phyloP scores from a whole-genome alignment of 1,140 invertebrate genomes.

The Streblospio benedicti region DNA sequence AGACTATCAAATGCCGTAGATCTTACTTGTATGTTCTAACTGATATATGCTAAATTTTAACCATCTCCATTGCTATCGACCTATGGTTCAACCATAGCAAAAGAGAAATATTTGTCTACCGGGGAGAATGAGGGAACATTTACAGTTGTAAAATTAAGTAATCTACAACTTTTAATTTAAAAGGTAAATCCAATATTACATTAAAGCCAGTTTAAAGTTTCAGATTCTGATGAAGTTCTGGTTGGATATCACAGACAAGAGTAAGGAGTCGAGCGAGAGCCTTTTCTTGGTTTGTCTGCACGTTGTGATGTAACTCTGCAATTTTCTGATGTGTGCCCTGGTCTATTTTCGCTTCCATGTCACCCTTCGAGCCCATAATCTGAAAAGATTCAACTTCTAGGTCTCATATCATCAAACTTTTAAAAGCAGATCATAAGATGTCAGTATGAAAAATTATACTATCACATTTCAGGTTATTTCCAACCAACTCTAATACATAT shows the following conservation, averaged over 20 bases:
- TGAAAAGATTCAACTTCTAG: constrained; percentile 24
- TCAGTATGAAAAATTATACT: no score
- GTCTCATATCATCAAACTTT: constrained; percentile 12
- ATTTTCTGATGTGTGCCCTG: constrained; percentile 32
- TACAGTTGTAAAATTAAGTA: constrained; percentile 6
- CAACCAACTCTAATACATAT: not conserved
- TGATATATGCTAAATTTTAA: no score
- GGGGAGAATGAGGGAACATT: not conserved
- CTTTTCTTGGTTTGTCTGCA: constrained; percentile 32
- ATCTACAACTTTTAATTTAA: constrained; percentile 11
- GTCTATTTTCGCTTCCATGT: constrained; percentile 41
- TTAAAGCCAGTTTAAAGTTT: constrained; percentile 5
- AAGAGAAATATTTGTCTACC: no score
- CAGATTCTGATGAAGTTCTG: constrained; percentile 38
- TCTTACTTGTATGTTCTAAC: no score
- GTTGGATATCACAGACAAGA: constrained; percentile 44
- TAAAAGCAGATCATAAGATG: constrained; percentile 4
- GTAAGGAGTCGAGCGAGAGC: constrained; percentile 52
- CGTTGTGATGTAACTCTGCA: constrained; percentile 30
- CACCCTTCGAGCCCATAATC: constrained; percentile 41
- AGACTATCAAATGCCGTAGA: no score
- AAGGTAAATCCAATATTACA: not conserved
- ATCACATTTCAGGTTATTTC: no score
- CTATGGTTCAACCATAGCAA: no score
- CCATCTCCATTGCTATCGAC: no score